These are phyloP conservation scores for Caenorhabditis elegans DNA, from an alignment of 1,140 invertebrate species.

Conservation along the genomic window WBcel235 BX284604.4:12099001-12099500, in stretches of 20 bases:
- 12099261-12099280: slow-evolving; percentile 24
- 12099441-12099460: neutral
- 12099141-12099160: neutral
- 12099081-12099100: too few relatives aligned
- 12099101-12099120: too few relatives aligned
- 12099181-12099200: slow-evolving; percentile 34
- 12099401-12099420: slow-evolving; percentile 25
- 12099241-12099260: slow-evolving; percentile 34
- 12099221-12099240: slow-evolving; percentile 36
- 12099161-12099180: slow-evolving; percentile 24
- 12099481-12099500: neutral
- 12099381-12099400: slow-evolving; percentile 21
- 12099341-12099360: slow-evolving; percentile 27
- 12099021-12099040: too few relatives aligned
- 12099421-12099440: neutral
- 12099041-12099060: too few relatives aligned
- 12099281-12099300: neutral
- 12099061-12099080: too few relatives aligned
- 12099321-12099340: slow-evolving; percentile 36
- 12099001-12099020: too few relatives aligned
- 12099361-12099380: slow-evolving; percentile 38
- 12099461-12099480: neutral
- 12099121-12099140: too few relatives aligned
- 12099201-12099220: slow-evolving; percentile 25
- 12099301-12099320: neutral